A percentile compares a stretch with the other conserved stretches of the same genome.
Evolutionary conservation across 1,140 invertebrate genomes (phyloP).

Genomic region (Leptestheria dahalacensis): DNA sequence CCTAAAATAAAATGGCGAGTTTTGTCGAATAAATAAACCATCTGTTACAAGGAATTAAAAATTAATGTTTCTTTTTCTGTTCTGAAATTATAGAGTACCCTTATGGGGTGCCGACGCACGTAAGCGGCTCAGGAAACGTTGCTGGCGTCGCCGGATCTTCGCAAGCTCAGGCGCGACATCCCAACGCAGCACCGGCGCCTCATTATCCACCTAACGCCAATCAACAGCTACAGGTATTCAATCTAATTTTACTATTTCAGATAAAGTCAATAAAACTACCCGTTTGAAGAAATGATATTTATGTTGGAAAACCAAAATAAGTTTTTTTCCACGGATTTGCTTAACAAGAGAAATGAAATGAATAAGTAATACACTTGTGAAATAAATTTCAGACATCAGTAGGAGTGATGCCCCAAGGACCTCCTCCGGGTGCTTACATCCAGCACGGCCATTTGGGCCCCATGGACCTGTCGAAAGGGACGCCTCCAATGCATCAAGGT

Average conservation of each 20-base stretch:
- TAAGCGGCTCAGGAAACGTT: not conserved
- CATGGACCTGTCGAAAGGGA: constrained; percentile 2
- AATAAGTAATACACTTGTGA: too few relatives aligned
- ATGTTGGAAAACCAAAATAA: too few relatives aligned
- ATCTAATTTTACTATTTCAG: too few relatives aligned
- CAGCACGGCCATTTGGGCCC: not conserved
- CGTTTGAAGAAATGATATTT: too few relatives aligned
- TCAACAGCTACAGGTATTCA: not conserved
- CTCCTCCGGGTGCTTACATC: constrained; percentile 2
- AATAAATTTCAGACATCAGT: constrained; percentile 3
- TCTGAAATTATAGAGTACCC: not conserved
- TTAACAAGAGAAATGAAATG: too few relatives aligned
- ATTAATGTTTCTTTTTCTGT: not conserved
- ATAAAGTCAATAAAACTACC: too few relatives aligned
- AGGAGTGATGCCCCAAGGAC: constrained; percentile 6
- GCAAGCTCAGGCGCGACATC: not conserved
- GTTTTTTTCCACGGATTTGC: too few relatives aligned
- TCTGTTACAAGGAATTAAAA: too few relatives aligned
- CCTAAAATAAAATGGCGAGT: not conserved
- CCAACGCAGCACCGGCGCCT: not conserved
- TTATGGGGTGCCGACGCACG: not conserved
- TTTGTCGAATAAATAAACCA: too few relatives aligned
- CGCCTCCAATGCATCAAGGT: not conserved
- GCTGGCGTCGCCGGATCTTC: not conserved
- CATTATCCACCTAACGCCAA: not conserved